Base-by-base conservation (phyloP, 2,888 invertebrate genomes). In the Spatulosminthurus flaviceps region DNA sequence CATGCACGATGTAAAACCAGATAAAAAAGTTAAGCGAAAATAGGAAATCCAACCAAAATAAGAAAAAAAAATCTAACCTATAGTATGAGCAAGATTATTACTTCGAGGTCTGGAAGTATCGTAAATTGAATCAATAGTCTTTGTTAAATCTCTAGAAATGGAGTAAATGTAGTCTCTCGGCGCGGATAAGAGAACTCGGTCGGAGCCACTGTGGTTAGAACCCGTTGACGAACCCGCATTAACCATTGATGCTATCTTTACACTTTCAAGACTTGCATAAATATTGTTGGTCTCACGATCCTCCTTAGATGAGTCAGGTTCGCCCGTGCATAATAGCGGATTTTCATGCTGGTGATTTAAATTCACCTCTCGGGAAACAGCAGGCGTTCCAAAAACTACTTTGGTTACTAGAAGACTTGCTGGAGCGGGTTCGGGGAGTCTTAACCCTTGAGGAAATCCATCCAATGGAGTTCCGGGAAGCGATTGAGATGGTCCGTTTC, bases 111-210 rank as follows among this genome's bases (percentile, higher is more conserved):
- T 80, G 22, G 85, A 84, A 60, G 85, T 83, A 82, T 85, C 85
- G 79, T 85, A 85, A 81, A 85, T 85, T 80, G 85, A 85, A 83
- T 85, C 84, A 82, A 85, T 85, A 76, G 85, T 85, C 82, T 85
- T 84, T 72, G 85, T 85, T 80, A 85, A 83, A 81, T 85, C 85
- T 84, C 85, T 83, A 19, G 85, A 85, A 83, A 85, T 85, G 29
- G 85, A 85, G 82, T 85, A 85, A 72, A 85, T 85, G 81, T 85
- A 85, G 80, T 85, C 85, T 79, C 85, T 81, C 11, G 84, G 85
- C 69, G 83, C 84, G 26, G 84, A 84, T 77, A 85, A 83, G 70
- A 85, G 85, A 76, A 85, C 85, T 64, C 85, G 83, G 81, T 85
- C 85, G 64, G 85, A 85, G 67, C 85, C 85, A 81, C 83, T 84